Evolutionary conservation across 2,113 vertebrate species (phyloP), one percentile per base, ranked within the genome.

Genomic region (Astatoreochromis straeleni): DNA sequence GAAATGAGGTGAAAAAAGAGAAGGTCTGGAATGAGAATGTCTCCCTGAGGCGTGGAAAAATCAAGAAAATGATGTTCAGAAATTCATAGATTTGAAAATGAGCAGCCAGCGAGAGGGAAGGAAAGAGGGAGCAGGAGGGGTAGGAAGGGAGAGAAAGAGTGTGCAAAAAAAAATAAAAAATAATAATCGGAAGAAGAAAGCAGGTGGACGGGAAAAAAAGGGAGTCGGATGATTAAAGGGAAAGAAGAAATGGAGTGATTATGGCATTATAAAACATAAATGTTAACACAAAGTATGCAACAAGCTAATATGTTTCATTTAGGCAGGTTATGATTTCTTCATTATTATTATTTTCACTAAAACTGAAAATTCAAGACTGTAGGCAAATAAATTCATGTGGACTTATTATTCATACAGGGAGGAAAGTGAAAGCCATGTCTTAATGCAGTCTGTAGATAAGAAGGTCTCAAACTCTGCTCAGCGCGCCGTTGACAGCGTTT

Each of bases 81-180:
- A 96, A 96, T 96, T 96, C 96, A 96, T 96, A 95, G 95, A 96
- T 96, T 97, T 96, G 88, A 95, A 96, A 96, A 96, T 94, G 94
- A 96, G 95, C 93, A 94, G 91, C 91, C 88, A 89, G 90, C 54
- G 78, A 87, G 80, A 68, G 83, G 88, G 75, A 88, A 79, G 79
- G 85, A 65, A 78, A 63, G 55, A 54, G 42, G 53, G 40, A 70
- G 38, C 19, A 26, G 11, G 53, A 13, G n/a, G 49, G 17, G 13
- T 31, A 58, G 14, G 42, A 70, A 29, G 5, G 75, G 38, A 80
- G 63, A 21, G 63, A 83, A 57, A 81, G 51, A 84, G 26, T 87
- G 29, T 83, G 35, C 31, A 31, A 24, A 53, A 24, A 24, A 31
- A 21, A 35, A 1, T 6, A 16, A 19, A 3, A n/a, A 7, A 60